These are phyloP conservation scores for Calyptommatus sinebrachiatus DNA, from an alignment of 2,113 vertebrate genomes.

Conservation along the genomic window DNA sequence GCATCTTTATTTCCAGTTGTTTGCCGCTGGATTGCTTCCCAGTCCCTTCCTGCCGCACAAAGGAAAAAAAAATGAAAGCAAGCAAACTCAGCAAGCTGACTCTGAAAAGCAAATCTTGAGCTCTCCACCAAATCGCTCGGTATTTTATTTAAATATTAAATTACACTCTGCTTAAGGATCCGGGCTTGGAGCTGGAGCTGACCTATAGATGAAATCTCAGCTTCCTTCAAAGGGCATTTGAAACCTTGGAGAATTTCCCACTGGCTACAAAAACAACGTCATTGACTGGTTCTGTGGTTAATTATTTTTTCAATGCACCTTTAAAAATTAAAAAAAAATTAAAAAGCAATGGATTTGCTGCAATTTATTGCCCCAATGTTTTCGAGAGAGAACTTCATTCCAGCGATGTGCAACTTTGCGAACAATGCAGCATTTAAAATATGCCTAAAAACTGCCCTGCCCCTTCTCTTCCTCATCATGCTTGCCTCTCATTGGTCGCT, in stretches of 20 bases:
- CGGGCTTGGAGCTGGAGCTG: neutral
- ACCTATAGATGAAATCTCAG: constrained; percentile 7
- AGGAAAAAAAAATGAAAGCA: neutral
- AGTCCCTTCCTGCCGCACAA: constrained; percentile 34
- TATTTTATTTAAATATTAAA: constrained; percentile 40
- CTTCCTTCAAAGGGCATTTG: constrained; percentile 17
- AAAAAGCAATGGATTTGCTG: neutral
- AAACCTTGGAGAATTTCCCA: constrained; percentile 41
- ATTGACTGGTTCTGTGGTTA: neutral
- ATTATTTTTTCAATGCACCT: neutral
- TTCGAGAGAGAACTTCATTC: too few relatives aligned
- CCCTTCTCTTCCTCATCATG: too few relatives aligned
- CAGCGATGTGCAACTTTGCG: too few relatives aligned
- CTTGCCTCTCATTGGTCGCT: too few relatives aligned
- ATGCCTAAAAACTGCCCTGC: too few relatives aligned
- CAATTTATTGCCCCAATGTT: too few relatives aligned
- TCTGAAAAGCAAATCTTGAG: constrained; percentile 27
- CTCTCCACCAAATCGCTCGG: constrained; percentile 30
- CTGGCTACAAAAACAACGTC: constrained; percentile 26
- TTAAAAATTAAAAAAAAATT: neutral
- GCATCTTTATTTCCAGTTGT: constrained; percentile 48
- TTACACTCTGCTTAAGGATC: constrained; percentile 3
- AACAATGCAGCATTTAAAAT: too few relatives aligned
- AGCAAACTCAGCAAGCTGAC: neutral
- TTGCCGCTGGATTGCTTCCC: constrained; percentile 52